Evolutionary conservation across 1,140 invertebrate species (phyloP), one percentile per base, ranked within the genome.

Genomic region (Drosophila pseudoananassae): DNA sequence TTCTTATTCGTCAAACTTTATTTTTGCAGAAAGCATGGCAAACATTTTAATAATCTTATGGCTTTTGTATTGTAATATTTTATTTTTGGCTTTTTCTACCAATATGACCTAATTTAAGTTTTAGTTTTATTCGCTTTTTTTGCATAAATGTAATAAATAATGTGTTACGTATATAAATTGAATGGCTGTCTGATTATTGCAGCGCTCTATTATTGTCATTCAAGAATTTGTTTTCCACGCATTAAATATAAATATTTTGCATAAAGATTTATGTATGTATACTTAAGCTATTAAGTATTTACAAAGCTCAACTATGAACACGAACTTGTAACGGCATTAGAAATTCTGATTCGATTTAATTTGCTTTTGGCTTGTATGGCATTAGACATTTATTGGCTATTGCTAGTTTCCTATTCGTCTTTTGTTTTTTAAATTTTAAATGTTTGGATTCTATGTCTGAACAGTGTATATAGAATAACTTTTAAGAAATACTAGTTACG

Each of bases 281-380:
- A 83, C 83, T 88, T 88, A 88, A 89, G 47, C 83, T 88, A 88
- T 88, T 88, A 88, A 88, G 83, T 88, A 88, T 88, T 83, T 88
- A 88, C 83, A 89, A 88, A 88, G 84, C 76, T 83, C 83, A 88
- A 83, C 76, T 76, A 70, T 65, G 64, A 88, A 89, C 78, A 83
- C 76, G 83, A 88, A 79, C 84, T 83, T 76, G 65, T 54, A 79
- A 88, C 83, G 66, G 68, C 66, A 77, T 57, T 79, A 68, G 38
- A 72, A 79, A 78, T 77, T 76, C 36, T 76, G 72, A 74, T 73
- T 63, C 17, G 27, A 49, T 53, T 54, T 70, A 38, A 60, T 40
- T 49, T 72, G 25, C 8, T 36, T 20, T 46, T 51, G 31, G 36
- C 20, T 31, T 33, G 36, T 38, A 23, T 23, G 38, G 17, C 70